Base-by-base conservation (phyloP, 2,113 vertebrate species). In the Petromus typicus region DNA sequence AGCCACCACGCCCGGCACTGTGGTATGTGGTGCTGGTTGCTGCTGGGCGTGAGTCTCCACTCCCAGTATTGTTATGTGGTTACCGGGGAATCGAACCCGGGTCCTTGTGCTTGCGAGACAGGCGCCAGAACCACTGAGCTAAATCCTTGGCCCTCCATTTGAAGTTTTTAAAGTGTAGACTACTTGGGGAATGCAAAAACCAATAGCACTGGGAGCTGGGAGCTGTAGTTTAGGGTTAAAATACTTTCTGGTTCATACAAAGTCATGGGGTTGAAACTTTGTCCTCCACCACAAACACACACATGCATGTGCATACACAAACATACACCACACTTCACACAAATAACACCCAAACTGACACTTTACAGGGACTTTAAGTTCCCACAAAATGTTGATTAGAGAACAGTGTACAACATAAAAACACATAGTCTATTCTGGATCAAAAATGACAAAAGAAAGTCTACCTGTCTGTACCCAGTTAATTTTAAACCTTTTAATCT, bases 151-250 rank as follows among this genome's bases (percentile, higher is more conserved):
- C 10, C 48, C 10, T 51, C n/a, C 40, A 57, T 63, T 89, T 83
- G 14, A 89, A 78, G 30, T 89, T 86, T n/a, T 30, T 93, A 89
- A 95, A 89, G 79, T 89, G 86, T 61, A 86, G 89, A 43, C 69
- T 95, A 20, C 40, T 91, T 93, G 61, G 48, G 59, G 80, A 93
- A 95, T 79, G 56, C 1, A 20, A 37, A n/a, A 78, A 59, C 56
- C 10, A 54, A 3, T 66, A 73, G 20, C 14, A 75, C 40, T 93
- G 25, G 9, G 34, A 7, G 20, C 32, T 56, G 34, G 20, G 34
- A n/a, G 51, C 20, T 56, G 5, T 56, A 57, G 54, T 34, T 37
- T 18, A 23, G 32, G 27, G 43, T 76, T 45, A 32, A 25, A 48
- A 76, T 30, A 7, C 14, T 76, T 76, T 76, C 27, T 76, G 16